These are phyloP conservation scores for Oncorhynchus mykiss DNA, from an alignment of 2,113 vertebrate genomes.

Conservation along the genomic window DNA sequence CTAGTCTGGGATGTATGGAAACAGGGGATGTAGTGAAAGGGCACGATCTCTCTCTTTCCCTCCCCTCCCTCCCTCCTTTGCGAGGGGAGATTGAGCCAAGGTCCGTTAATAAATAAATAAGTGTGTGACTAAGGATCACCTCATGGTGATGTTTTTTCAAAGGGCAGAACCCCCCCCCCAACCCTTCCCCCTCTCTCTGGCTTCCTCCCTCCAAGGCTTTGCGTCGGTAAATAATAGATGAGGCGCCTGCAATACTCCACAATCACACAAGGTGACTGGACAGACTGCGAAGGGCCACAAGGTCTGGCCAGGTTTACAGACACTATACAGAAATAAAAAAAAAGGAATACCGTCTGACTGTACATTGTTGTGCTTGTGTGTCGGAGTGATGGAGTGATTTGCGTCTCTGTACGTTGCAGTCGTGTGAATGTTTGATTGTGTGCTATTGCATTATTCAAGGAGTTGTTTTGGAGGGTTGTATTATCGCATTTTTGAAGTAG, in stretches of 20 bases:
- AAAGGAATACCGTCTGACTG: neutral
- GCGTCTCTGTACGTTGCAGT: neutral
- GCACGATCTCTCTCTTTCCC: neutral
- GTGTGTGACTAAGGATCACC: neutral
- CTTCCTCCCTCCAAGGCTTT: constrained; percentile 6
- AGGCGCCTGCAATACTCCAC: constrained; percentile 17
- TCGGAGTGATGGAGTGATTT: too few species aligned
- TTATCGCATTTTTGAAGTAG: neutral
- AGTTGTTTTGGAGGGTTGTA: neutral
- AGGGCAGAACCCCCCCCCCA: constrained; percentile 5
- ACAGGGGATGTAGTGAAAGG: neutral
- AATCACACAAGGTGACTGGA: constrained; percentile 4
- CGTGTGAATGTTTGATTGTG: neutral
- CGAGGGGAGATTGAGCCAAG: neutral
- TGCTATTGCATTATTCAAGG: neutral
- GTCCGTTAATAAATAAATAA: constrained; percentile 23
- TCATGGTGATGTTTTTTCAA: constrained; percentile 22
- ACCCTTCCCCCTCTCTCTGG: neutral
- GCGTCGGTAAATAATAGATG: constrained; percentile 38
- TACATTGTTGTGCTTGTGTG: neutral
- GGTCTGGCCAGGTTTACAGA: neutral
- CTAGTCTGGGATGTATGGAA: neutral
- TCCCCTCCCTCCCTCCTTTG: neutral
- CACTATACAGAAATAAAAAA: neutral
- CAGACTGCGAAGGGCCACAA: constrained; percentile 3